Evolutionary conservation across 1,140 invertebrate genomes (phyloP).

Genomic region (Ruditapes philippinarum): DNA sequence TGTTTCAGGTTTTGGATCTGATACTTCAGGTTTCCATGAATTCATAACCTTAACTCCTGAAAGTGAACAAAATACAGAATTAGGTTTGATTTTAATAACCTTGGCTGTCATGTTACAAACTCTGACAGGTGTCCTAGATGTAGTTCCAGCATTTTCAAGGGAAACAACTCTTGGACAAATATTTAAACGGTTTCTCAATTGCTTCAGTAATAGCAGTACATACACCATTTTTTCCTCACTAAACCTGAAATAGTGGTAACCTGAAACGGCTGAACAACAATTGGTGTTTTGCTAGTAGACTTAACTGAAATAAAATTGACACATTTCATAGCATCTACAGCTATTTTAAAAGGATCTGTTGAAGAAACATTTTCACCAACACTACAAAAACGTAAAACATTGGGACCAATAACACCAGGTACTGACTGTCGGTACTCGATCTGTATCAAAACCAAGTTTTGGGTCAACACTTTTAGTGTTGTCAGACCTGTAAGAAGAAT

Average conservation of each 20-base stretch:
- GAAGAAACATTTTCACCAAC: background rate
- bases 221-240: background rate
- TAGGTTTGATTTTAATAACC: background rate
- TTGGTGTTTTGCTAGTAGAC: background rate
- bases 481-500: background rate
- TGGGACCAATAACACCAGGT: conserved; percentile 23
- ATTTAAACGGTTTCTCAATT: background rate
- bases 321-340: background rate
- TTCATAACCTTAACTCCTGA: background rate
- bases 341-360: background rate
- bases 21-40: background rate
- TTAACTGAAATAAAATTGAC: conserved; percentile 14
- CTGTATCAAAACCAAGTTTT: conserved; percentile 10
- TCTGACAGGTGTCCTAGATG: conserved; percentile 10
- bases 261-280: background rate
- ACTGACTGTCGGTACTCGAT: background rate
- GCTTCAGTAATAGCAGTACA: conserved; percentile 20
- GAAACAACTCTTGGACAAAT: conserved; percentile 24
- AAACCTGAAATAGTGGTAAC: conserved; percentile 1
- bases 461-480: background rate
- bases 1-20: background rate
- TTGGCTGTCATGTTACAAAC: conserved; percentile 29
- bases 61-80: conserved; percentile 28
- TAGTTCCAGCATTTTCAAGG: background rate
- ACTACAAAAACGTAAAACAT: background rate